A percentile compares a stretch with the other conserved stretches of the same genome.
Evolutionary conservation across 2,888 invertebrate genomes (phyloP).

Genomic region (Cataglyphis albicans): DNA sequence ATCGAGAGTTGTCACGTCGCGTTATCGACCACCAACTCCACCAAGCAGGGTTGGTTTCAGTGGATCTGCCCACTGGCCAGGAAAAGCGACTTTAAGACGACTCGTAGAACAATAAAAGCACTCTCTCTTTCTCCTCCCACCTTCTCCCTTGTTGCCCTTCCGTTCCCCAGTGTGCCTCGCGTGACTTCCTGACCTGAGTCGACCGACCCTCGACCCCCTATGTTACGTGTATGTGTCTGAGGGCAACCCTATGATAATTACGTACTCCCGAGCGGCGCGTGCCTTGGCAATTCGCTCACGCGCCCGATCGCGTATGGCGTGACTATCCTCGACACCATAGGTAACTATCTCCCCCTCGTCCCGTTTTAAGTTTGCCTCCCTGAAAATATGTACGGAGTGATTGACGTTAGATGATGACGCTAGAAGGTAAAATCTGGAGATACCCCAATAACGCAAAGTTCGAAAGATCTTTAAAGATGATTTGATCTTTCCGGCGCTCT

Average conservation of each 20-base stretch:
- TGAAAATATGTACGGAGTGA: slow-evolving; percentile 42
- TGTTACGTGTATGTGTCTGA: slow-evolving; percentile 22
- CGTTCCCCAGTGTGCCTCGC: slow-evolving; percentile 76
- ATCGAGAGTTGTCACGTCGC: slow-evolving; percentile 40
- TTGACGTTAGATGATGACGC: slow-evolving; percentile 47
- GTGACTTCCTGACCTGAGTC: slow-evolving; percentile 82
- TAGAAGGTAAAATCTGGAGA: slow-evolving; percentile 31
- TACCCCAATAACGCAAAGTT: slow-evolving; percentile 6
- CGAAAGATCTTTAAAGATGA: not conserved
- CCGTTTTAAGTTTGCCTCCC: slow-evolving; percentile 13
- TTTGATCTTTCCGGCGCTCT: slow-evolving; percentile 19
- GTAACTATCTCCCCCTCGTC: slow-evolving; percentile 71
- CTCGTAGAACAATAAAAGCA: slow-evolving; percentile 76
- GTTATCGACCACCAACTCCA: slow-evolving; percentile 68
- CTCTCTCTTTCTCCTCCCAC: slow-evolving; percentile 63
- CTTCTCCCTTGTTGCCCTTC: slow-evolving; percentile 57
- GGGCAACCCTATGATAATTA: slow-evolving; percentile 82
- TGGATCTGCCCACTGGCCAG: slow-evolving; percentile 73
- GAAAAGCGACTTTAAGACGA: slow-evolving; percentile 77
- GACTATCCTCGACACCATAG: slow-evolving; percentile 81
- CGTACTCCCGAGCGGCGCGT: slow-evolving; percentile 82
- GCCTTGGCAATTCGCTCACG: slow-evolving; percentile 80
- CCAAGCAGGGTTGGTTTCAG: slow-evolving; percentile 49
- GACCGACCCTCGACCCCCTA: slow-evolving; percentile 67
- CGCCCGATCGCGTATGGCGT: slow-evolving; percentile 80